Evolutionary conservation across 2,888 invertebrate species (phyloP), one percentile per base, ranked within the genome.

Genomic region (Scaeva pyrastri): DNA sequence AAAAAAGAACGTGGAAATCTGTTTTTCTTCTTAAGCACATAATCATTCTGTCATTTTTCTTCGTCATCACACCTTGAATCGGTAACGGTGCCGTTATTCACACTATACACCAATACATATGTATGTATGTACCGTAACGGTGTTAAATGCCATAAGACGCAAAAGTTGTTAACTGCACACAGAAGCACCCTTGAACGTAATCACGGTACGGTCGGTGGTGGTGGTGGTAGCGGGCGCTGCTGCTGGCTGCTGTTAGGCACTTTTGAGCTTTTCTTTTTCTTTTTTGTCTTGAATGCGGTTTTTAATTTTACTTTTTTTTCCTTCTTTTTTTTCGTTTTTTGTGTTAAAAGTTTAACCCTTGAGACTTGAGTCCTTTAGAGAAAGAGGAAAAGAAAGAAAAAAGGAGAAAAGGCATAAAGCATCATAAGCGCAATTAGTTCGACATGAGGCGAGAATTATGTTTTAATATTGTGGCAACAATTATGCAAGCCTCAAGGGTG

Each of bases 401-500:
- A 55, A 10, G 16, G 10, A 21, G 21, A 21, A 16, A n/a, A 56
- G 36, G n/a, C 14, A 14, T 52, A 7, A 36, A 56, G 12, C 19
- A 56, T 11, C 16, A 56, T 23, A 36, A 36, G 36, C 56, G 36
- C 56, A 56, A 56, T 56, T 36, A 36, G 56, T 56, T 56, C 56
- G 36, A 36, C 56, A 56, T 56, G 36, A 56, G 56, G 31, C 56
- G 11, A 56, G 11, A 36, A 31, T 56, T 36, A 56, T 56, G 36
- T 36, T 36, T 56, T 56, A 56, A 56, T 56, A 36, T 56, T 56
- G 36, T 56, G 56, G 56, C 56, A 36, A 56, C 56, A 56, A 56
- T 56, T 56, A 36, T 56, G 36, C 36, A 36, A 56, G 56, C 11
- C 56, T 56, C 36, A 12, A 56, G 56, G 36, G 36, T 31, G 19